Base-by-base conservation (phyloP, 2,888 invertebrate genomes). In the Conistra vaccinii region DNA sequence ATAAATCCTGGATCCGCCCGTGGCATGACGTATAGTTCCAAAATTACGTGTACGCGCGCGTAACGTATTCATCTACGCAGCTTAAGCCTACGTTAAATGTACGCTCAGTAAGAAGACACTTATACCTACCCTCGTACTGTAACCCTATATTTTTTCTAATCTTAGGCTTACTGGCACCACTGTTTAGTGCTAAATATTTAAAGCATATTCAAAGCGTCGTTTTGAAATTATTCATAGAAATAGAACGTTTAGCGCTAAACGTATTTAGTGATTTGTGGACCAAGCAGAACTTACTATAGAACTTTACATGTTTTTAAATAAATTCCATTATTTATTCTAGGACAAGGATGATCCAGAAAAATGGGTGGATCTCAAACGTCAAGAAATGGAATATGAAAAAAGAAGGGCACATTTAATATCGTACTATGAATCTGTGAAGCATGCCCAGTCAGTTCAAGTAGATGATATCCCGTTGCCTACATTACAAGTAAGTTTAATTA, bases 331-430 rank as follows among this genome's bases (percentile, higher is more conserved):
- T 74, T 73, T 17, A 42, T 92, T 91, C 65, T 91, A 99, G 99
- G 98, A 99, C 90, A 99, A 99, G 96, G 99, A 99, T 94, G 99
- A 99, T 91, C 98, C 98, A 39, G 99, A 99, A 87, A 98, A 99
- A 92, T 99, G 98, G 98, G 97, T 98, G 5, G 99, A 99, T 86
- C 93, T 99, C n/a, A 99, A 98, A 91, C 97, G 98, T 66, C 98
- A 98, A 91, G 98, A 99, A 94, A 97, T 98, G 86, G 99, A 99
- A 83, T 99, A 99, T 95, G 99, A 99, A 91, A 98, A 98, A 90
- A 97, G 98, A 86, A 97, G 99, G 85, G 97, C 98, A 79, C 98
- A 98, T 93, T 97, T 99, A 81, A 98, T 99, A 76, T 98, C 98
- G 42, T 99, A 99, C 93, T 99, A 98, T 94, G 99, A 99, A 92